Evolutionary conservation across 2,797 vertebrate genomes (phyloP), one percentile per base, ranked within the genome.

Genomic region (Notamacropus eugenii): DNA sequence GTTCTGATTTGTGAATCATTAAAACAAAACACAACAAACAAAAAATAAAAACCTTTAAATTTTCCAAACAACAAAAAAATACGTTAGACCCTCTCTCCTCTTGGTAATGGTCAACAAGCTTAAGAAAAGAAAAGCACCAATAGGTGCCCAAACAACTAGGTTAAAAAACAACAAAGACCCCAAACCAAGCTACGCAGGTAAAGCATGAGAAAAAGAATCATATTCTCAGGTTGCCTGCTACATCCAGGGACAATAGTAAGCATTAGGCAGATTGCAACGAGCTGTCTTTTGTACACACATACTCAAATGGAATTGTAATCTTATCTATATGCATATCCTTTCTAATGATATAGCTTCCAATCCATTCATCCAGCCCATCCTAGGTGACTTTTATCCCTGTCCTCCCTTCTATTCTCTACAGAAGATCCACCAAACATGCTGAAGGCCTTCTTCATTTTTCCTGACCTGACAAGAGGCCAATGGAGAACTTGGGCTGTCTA

Each of bases 1-100:
- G 94, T 92, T 93, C 90, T 95, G 95, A 90, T 96, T 92, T 87
- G 93, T 94, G 92, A 96, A 95, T 94, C 54, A 93, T 93, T 97
- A 93, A 95, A 96, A 96, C 92, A 58, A 91, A 96, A 94, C 55
- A 74, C 2, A 34, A 67, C 31, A 67, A n/a, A n/a, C 13, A n/a
- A 59, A 31, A 31, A 31, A 62, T 95, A 40, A 34, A 67, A 46
- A 82, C 56, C 62, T 95, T 90, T 91, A 46, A 94, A 94, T 95
- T 96, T 93, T 62, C 29, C 50, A 92, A 82, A 90, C 28, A 55
- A 31, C 40, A 92, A 94, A 92, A 97, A 55, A 93, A 94, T 94
- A 92, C 50, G 94, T 56, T 2, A 92, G 62, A 46, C 19, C 5
- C 2, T 19, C 16, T 1, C 40, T 5, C 57, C 67, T 92, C 92